Conservation (phyloP, 2,797 vertebrate genomes). For the Ctenochaetus hawaiiensis region DNA sequence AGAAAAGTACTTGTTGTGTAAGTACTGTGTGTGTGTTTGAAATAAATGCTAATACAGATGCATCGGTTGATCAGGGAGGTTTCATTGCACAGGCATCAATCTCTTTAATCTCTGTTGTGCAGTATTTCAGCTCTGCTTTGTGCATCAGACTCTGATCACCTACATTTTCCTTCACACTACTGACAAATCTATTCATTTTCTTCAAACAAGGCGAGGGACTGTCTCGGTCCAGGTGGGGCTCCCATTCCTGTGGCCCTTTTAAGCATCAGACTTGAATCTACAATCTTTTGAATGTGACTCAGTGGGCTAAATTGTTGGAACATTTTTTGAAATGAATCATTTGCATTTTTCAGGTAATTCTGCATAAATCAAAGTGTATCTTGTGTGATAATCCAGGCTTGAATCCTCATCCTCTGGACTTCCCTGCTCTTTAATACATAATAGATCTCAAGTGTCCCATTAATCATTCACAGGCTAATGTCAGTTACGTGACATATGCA, state of each 20-base stretch:
- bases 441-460: slow-evolving; percentile 72
- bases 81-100: slow-evolving; percentile 25
- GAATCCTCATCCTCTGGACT: slow-evolving; percentile 38
- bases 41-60: slow-evolving; percentile 28
- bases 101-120: slow-evolving; percentile 8
- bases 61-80: slow-evolving; percentile 26
- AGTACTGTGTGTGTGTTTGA: not conserved
- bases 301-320: slow-evolving; percentile 9
- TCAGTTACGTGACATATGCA: slow-evolving; percentile 77
- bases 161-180: slow-evolving; percentile 9
- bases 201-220: not conserved
- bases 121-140: slow-evolving; percentile 25
- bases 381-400: slow-evolving; percentile 6
- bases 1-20: slow-evolving; percentile 4
- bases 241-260: not conserved
- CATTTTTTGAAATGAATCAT: slow-evolving; percentile 10
- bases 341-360: slow-evolving; percentile 33
- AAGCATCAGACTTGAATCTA: not conserved
- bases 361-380: slow-evolving; percentile 24
- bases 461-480: slow-evolving; percentile 80
- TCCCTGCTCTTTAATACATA: slow-evolving; percentile 69
- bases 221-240: not conserved
- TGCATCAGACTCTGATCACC: slow-evolving; percentile 13
- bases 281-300: not conserved
- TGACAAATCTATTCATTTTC: slow-evolving; percentile 29